Evolutionary conservation across 2,888 invertebrate species (phyloP).

Genomic region (Morinoia aosen): DNA sequence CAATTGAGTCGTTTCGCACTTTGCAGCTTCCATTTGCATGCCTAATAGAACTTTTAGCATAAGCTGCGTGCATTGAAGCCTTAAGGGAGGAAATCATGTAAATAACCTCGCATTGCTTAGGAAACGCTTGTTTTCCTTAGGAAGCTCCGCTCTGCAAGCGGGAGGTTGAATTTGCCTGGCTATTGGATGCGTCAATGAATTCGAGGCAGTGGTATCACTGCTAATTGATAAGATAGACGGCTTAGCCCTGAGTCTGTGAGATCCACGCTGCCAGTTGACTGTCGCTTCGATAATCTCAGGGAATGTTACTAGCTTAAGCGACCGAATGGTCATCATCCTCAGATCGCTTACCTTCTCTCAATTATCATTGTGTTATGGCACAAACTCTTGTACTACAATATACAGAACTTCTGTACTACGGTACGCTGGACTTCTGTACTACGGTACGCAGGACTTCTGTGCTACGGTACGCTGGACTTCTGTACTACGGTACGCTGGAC

Average conservation of each 20-base stretch:
- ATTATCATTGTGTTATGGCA: no score
- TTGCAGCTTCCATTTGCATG: not conserved
- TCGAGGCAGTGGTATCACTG: not conserved
- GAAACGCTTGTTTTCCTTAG: not conserved
- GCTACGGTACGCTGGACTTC: no score
- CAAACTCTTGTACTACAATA: no score
- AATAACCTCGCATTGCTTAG: not conserved
- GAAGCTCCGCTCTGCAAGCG: not conserved
- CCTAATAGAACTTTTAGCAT: not conserved
- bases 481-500: no score
- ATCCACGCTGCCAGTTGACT: not conserved
- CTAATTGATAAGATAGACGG: not conserved
- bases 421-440: no score
- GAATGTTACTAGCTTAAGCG: not conserved
- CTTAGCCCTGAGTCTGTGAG: not conserved
- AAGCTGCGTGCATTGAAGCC: not conserved
- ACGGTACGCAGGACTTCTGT: no score
- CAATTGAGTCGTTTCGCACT: not conserved
- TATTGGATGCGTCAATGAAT: not conserved
- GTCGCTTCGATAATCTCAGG: not conserved
- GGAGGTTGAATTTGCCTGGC: not conserved
- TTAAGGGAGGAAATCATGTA: not conserved
- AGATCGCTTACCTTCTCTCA: not conserved
- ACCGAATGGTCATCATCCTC: not conserved
- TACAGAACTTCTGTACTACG: no score